Percentiles rank a stretch among this genome's conserved stretches.
phyloP scores from a whole-genome alignment of 2,797 vertebrate species.

The Thaleichthys pacificus region DNA sequence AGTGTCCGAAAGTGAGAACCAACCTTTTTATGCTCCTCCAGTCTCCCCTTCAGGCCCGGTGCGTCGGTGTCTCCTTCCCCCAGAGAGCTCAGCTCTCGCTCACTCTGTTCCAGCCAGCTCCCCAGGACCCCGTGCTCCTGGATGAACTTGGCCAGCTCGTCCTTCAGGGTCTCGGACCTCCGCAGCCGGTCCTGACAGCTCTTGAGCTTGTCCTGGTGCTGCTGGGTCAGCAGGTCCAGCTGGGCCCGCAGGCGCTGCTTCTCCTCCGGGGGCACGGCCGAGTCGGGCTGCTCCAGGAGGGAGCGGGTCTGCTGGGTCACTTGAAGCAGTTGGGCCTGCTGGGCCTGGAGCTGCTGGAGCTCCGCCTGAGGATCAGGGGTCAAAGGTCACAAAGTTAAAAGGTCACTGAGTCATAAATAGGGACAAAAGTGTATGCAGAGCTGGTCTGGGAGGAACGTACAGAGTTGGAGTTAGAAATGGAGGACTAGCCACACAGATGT shows the following conservation, averaged over 20 bases:
- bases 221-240: constrained; percentile 79
- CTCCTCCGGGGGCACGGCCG: constrained; percentile 78
- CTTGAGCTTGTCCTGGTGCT: constrained; percentile 78
- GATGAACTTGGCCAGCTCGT: constrained; percentile 90
- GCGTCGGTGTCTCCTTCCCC: constrained; percentile 73
- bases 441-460: too few relatives aligned
- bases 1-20: background rate
- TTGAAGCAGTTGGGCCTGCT: constrained; percentile 88
- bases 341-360: constrained; percentile 88
- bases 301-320: constrained; percentile 84
- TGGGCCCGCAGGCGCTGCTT: constrained; percentile 73
- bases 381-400: constrained; percentile 1
- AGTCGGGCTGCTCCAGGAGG: constrained; percentile 86
- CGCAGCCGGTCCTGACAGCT: constrained; percentile 83
- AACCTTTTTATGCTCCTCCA: constrained; percentile 86
- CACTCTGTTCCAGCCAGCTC: constrained; percentile 85
- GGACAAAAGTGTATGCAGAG: background rate
- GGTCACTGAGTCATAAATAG: background rate
- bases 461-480: background rate
- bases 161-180: constrained; percentile 79
- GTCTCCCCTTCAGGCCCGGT: constrained; percentile 69
- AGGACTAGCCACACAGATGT: too few relatives aligned
- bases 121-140: constrained; percentile 84
- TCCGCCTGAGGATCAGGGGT: constrained; percentile 65
- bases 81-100: constrained; percentile 82